Conservation (phyloP, 2,797 vertebrate genomes). For the Coregonus suidteri region DNA sequence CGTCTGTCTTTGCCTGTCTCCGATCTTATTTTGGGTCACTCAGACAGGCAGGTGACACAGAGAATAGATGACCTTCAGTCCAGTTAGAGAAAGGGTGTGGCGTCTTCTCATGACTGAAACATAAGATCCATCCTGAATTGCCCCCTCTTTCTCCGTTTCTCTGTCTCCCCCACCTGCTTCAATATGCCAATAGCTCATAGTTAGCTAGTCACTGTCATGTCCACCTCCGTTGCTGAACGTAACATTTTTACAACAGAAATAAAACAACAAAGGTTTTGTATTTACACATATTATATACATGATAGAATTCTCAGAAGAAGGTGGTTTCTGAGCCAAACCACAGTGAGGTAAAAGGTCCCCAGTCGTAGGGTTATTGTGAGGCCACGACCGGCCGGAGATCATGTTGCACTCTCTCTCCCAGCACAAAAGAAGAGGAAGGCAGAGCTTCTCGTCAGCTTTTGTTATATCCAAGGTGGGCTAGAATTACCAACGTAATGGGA, state of each 20-base stretch:
- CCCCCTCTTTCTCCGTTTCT: slow-evolving; percentile 3
- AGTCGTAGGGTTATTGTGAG: slow-evolving; percentile 57
- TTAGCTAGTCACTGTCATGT: not conserved
- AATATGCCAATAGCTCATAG: not conserved
- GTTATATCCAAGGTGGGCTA: slow-evolving; percentile 63
- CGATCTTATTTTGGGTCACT: slow-evolving; percentile 58
- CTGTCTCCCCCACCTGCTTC: not conserved
- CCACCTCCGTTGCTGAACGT: not conserved
- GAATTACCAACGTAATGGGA: slow-evolving; percentile 69
- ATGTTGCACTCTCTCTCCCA: slow-evolving; percentile 63
- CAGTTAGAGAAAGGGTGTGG: slow-evolving; percentile 48
- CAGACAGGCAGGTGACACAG: slow-evolving; percentile 67
- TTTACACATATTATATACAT: slow-evolving; percentile 14
- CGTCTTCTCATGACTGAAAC: slow-evolving; percentile 46
- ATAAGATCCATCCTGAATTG: slow-evolving; percentile 39
- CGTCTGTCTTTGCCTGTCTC: slow-evolving; percentile 36
- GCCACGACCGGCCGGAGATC: slow-evolving; percentile 57
- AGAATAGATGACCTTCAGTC: slow-evolving; percentile 67
- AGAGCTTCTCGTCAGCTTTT: slow-evolving; percentile 69
- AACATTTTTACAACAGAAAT: not conserved
- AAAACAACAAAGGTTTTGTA: not conserved
- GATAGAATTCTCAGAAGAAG: slow-evolving; percentile 22
- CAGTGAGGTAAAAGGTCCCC: slow-evolving; percentile 23
- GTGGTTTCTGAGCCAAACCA: slow-evolving; percentile 1
- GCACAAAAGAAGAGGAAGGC: slow-evolving; percentile 64